Evolutionary conservation across 1,140 invertebrate genomes (phyloP).

Genomic region (Anagrus nilaparvatae): DNA sequence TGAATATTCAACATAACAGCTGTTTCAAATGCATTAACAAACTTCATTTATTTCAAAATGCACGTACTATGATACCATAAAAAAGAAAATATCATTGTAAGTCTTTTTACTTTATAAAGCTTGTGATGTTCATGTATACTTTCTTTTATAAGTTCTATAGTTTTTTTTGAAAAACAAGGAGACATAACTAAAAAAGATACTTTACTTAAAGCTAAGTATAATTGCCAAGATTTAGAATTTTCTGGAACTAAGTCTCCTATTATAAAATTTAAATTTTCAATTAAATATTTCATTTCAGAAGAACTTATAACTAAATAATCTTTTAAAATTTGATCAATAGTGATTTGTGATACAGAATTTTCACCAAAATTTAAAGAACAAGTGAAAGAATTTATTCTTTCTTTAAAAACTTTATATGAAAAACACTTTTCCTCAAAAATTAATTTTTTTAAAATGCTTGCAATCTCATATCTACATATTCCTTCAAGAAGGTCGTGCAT

Average conservation of each 20-base stretch:
- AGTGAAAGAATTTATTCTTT: constrained; percentile 12
- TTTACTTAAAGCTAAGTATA: constrained; percentile 15
- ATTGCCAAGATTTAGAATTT: constrained; percentile 13
- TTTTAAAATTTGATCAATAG: constrained; percentile 13
- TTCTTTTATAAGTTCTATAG: too few species aligned
- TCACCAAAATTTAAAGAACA: constrained; percentile 9
- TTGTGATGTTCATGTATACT: too few species aligned
- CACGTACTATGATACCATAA: too few species aligned
- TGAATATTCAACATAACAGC: too few species aligned
- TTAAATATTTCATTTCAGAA: constrained; percentile 18
- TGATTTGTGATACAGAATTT: constrained; percentile 14
- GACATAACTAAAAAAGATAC: constrained; percentile 16
- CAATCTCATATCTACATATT: constrained; percentile 12
- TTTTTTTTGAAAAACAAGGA: too few species aligned
- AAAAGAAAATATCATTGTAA: too few species aligned
- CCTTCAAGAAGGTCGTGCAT: constrained; percentile 19
- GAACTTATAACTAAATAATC: constrained; percentile 15
- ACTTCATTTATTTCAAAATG: too few species aligned
- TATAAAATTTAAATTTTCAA: constrained; percentile 17
- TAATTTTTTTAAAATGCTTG: constrained; percentile 12
- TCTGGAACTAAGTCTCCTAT: constrained; percentile 18
- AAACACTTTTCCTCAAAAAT: constrained; percentile 13
- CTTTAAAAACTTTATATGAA: constrained; percentile 14
- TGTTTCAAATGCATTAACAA: too few species aligned
- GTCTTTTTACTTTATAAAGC: too few species aligned